These are phyloP conservation scores for Araneus ventricosus DNA, from an alignment of 1,140 invertebrate genomes.

Conservation along the genomic window DNA sequence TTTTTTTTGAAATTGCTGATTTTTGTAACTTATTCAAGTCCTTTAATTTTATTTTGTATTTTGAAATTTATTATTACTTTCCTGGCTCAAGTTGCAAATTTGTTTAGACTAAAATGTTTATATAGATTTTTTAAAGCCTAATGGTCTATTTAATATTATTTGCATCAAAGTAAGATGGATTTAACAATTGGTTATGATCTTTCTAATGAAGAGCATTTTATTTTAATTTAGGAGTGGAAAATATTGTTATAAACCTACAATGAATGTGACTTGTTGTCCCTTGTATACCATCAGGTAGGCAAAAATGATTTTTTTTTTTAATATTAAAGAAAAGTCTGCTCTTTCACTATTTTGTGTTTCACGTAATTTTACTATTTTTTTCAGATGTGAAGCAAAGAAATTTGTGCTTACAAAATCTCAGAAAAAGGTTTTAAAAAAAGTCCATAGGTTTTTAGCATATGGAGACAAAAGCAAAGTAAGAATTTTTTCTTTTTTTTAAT, in stretches of 20 bases:
- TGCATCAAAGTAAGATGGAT: no score
- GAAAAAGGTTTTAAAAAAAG: slow-evolving; percentile 93
- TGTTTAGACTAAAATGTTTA: no score
- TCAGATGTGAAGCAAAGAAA: slow-evolving; percentile 88
- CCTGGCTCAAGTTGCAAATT: no score
- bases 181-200: no score
- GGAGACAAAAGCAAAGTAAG: slow-evolving; percentile 79
- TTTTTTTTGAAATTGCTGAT: no score
- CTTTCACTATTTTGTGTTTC: not conserved
- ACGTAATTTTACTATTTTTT: slow-evolving; percentile 48
- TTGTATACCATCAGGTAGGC: slow-evolving; percentile 94
- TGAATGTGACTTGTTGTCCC: slow-evolving; percentile 95
- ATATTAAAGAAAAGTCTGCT: not conserved
- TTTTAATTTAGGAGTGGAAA: slow-evolving; percentile 86
- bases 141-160: no score
- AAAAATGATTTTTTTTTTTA: not conserved
- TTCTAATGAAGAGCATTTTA: not conserved
- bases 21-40: no score
- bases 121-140: no score
- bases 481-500: not conserved
- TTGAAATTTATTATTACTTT: not conserved
- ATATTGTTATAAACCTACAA: slow-evolving; percentile 97
- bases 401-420: slow-evolving; percentile 93
- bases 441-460: slow-evolving; percentile 87
- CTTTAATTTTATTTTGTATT: no score